Base-by-base conservation (phyloP, 2,888 invertebrate species). In the Miltochrista miniata region DNA sequence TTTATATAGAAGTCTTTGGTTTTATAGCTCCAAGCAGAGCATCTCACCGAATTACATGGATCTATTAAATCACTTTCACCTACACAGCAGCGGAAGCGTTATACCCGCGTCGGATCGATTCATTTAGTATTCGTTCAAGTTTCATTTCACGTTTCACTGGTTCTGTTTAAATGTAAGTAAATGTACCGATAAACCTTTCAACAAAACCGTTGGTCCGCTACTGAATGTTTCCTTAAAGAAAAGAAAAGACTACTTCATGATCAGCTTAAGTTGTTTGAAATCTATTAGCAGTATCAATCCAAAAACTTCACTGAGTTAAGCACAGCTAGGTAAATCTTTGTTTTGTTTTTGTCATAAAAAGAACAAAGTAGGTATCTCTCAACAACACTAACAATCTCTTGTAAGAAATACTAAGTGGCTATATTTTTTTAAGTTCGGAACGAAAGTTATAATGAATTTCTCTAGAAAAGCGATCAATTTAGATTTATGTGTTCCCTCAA, bases 71-170 rank as follows among this genome's bases (percentile, higher is more conserved):
- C 40, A 66, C 77, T 75, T 72, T 72, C 76, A 70, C 78, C 70
- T 61, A 61, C 66, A 53, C 54, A 62, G 63, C 67, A 30, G 41
- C 72, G 70, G 71, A 68, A 70, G 70, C 65, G 57, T 62, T 48
- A 64, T 58, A 56, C 54, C 64, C 63, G 64, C 60, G 61, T 56
- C 76, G 59, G 76, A 79, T 78, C 70, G 69, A 75, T 75, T 73
- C 51, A 57, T 53, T 51, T 47, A 47, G 54, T 56, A 61, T 61
- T 65, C 60, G 65, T 59, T 55, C 56, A 61, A 61, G 65, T 68
- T 70, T 74, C 70, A 74, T 76, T 81, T 80, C 74, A 74, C 75
- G 75, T 66, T 63, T 72, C 71, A 63, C 59, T 64, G 69, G 56
- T 64, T 74, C 59, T 60, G 42, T 60, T 61, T 51, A 59, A 58